A percentile compares a stretch with the other conserved stretches of the same genome.
phyloP scores from a whole-genome alignment of 2,888 invertebrate species.

The Idaea biselata region DNA sequence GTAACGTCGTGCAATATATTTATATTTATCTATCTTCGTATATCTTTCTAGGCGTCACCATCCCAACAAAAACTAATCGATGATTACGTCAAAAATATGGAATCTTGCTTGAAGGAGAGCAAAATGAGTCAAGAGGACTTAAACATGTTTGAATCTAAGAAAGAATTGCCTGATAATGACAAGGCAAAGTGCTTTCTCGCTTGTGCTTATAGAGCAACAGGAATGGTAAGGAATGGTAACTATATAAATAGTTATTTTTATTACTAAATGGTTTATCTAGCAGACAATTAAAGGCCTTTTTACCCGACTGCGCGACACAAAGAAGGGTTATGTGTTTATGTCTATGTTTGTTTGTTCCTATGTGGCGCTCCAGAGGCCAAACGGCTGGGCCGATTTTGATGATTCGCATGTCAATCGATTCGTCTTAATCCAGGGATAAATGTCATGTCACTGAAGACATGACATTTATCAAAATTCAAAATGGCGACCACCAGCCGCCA shows the following conservation, averaged over 20 bases:
- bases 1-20: too few species aligned
- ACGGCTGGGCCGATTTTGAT: too few species aligned
- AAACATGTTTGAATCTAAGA: slow-evolving; percentile 37
- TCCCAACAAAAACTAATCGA: slow-evolving; percentile 44
- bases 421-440: too few species aligned
- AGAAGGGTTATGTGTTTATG: too few species aligned
- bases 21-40: neutral
- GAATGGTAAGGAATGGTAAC: slow-evolving; percentile 57
- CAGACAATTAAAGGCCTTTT: neutral
- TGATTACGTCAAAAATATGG: slow-evolving; percentile 41
- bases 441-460: too few species aligned
- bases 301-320: too few species aligned
- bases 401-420: too few species aligned
- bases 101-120: slow-evolving; percentile 43
- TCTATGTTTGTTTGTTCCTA: too few species aligned
- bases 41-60: slow-evolving; percentile 18
- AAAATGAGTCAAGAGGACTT: slow-evolving; percentile 45
- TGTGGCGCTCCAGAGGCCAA: too few species aligned
- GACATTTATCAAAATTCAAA: too few species aligned
- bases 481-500: too few species aligned
- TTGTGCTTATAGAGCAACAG: slow-evolving; percentile 68
- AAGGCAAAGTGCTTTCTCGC: slow-evolving; percentile 67
- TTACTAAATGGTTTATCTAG: neutral
- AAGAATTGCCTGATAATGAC: slow-evolving; percentile 49
- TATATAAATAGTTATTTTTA: too few species aligned